These are phyloP conservation scores for Rhynchomys soricoides DNA, from an alignment of 2,113 vertebrate genomes.

Conservation along the genomic window DNA sequence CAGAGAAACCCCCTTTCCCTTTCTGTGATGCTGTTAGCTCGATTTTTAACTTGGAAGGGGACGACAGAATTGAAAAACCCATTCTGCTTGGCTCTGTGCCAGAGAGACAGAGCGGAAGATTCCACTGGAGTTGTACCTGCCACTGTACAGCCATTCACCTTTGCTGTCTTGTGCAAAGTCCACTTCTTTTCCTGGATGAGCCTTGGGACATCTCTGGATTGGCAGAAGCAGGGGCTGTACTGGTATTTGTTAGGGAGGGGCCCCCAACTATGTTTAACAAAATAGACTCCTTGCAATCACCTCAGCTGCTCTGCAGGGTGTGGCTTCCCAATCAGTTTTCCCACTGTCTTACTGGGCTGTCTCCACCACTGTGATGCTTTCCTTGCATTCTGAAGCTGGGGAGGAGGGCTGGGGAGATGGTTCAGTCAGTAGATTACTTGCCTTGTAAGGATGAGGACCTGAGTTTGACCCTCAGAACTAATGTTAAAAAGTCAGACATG, in stretches of 20 bases:
- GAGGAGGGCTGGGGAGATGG: not conserved
- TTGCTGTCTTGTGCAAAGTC: not conserved
- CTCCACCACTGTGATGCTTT: not conserved
- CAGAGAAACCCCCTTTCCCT: not conserved
- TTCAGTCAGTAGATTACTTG: not conserved
- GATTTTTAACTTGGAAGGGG: not conserved
- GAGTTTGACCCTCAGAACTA: not conserved
- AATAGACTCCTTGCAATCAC: not conserved
- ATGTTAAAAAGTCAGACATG: not conserved
- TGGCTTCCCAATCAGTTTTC: not conserved
- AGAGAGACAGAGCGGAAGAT: not conserved
- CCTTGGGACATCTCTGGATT: not conserved
- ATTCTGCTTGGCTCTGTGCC: not conserved
- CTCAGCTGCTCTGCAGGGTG: not conserved
- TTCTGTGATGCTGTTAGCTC: not conserved
- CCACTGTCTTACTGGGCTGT: not conserved
- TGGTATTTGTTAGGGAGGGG: not conserved
- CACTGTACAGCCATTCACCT: not conserved
- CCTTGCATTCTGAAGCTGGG: not conserved
- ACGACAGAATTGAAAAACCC: not conserved
- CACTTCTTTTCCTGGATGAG: not conserved
- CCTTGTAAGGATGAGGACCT: not conserved
- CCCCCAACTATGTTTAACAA: not conserved
- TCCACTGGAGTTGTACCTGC: not conserved
- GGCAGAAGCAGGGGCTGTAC: not conserved